Base-by-base conservation (phyloP, 2,113 vertebrate genomes). In the Reinhardtius hippoglossoides region DNA sequence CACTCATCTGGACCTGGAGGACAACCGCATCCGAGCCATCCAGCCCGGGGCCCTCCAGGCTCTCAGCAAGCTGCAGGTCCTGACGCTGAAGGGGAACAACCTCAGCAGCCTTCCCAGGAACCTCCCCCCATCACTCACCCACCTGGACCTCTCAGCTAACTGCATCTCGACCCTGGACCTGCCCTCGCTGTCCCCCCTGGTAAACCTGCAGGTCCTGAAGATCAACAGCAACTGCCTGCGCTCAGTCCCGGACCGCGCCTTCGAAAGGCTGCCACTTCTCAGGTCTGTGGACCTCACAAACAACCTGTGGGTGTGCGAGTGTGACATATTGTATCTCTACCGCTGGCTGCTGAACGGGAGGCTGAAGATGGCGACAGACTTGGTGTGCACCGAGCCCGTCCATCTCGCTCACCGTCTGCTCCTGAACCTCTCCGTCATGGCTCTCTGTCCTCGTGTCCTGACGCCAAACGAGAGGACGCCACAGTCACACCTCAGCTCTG, bases 151-250 rank as follows among this genome's bases (percentile, higher is more conserved):
- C 59, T 95, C 95, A 1, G 87, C 56, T 13, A 95, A 95, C 87
- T 95, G 93, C 80, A 93, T 95, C 71, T 91, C 89, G 6, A 69
- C 82, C 24, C 75, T 95, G 81, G 89, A 93, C 74, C 78, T 89
- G 55, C 76, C 76, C 23, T 93, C 94, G 0, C 73, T 95, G 68
- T 87, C 90, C 10, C 23, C 80, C 0, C 75, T 95, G 64, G 81
- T 94, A 60, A 94, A 94, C 83, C 84, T 94, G 60, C 93, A 94
- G 78, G 87, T 93, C n/a, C 79, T 95, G 24, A 93, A 93, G 40
- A 93, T 95, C 81, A 94, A 94, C 89, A 92, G 91, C 78, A 95
- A 94, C 89, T 94, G 94, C 63, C 87, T 95, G 37, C 92, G 87
- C 3, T 92, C 92, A 0, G 90, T 95, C 40, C 93, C 94, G 3